phyloP scores from a whole-genome alignment of 1,140 invertebrate species.

The Hyposmocoma kahamanoa region DNA sequence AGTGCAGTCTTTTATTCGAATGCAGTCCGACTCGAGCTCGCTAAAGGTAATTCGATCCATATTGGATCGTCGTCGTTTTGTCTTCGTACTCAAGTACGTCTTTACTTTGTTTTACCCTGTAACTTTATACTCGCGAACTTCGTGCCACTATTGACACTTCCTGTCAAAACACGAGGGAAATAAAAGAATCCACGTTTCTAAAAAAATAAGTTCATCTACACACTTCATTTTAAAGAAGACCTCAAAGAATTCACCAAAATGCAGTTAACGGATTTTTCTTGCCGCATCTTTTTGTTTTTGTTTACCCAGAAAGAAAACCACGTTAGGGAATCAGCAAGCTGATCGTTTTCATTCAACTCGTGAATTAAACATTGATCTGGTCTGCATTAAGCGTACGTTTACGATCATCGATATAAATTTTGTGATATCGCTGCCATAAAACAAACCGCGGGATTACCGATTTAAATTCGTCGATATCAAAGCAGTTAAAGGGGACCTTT shows the following conservation, averaged over 20 bases:
- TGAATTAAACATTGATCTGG: conserved; percentile 23
- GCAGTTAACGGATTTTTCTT: no score
- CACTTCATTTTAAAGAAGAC: no score
- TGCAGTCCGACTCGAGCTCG: conserved; percentile 52
- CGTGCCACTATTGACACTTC: conserved; percentile 68
- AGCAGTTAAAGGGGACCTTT: conserved; percentile 58
- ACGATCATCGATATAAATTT: conserved; percentile 58
- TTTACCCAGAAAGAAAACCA: not conserved
- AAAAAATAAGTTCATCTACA: no score
- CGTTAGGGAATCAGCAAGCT: conserved; percentile 15
- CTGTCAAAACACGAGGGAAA: conserved; percentile 61
- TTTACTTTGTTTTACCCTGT: conserved; percentile 61
- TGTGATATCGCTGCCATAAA: conserved; percentile 55
- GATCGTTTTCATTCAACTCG: conserved; percentile 18
- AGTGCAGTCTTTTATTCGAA: conserved; percentile 49
- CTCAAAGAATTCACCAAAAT: conserved; percentile 26
- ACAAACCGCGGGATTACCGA: conserved; percentile 65
- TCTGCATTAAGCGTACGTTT: conserved; percentile 51
- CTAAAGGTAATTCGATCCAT: conserved; percentile 62
- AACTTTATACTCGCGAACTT: conserved; percentile 52
- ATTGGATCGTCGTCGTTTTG: conserved; percentile 55
- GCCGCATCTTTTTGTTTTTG: not conserved
- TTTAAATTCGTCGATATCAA: conserved; percentile 65
- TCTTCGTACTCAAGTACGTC: conserved; percentile 62
- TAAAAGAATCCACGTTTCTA: no score